These are phyloP conservation scores for Chymomyza fuscimana DNA, from an alignment of 2,888 invertebrate species.

Conservation along the genomic window DNA sequence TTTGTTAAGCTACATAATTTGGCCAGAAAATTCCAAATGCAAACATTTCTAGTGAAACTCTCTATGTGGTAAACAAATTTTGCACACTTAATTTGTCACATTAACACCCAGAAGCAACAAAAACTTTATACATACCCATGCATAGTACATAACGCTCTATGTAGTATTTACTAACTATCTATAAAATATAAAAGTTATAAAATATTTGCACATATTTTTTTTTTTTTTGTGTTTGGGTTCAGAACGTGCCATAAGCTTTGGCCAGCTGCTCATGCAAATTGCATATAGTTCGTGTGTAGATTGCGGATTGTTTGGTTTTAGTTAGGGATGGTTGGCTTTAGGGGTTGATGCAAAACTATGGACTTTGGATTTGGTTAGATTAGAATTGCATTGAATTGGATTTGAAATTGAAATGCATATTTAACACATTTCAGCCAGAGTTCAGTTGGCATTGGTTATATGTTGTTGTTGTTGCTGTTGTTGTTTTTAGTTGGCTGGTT, in stretches of 20 bases:
- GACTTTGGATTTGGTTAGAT: constrained; percentile 61
- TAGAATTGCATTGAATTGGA: constrained; percentile 68
- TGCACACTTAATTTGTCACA: neutral
- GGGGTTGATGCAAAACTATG: constrained; percentile 36
- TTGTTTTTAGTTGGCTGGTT: neutral
- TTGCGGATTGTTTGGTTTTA: constrained; percentile 28
- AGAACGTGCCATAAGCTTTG: neutral
- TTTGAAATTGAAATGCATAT: constrained; percentile 66
- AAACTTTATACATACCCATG: constrained; percentile 2
- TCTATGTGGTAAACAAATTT: neutral
- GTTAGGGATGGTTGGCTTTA: constrained; percentile 25
- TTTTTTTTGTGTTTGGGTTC: neutral
- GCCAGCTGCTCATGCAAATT: constrained; percentile 9
- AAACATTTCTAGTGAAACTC: too few relatives aligned
- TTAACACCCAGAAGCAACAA: neutral
- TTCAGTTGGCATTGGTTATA: neutral
- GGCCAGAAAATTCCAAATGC: too few relatives aligned
- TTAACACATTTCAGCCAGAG: constrained; percentile 55
- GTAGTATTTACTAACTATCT: neutral
- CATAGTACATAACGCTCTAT: neutral
- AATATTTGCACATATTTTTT: constrained; percentile 40
- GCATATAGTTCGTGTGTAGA: neutral
- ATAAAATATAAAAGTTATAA: constrained; percentile 39
- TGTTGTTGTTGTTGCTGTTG: neutral
- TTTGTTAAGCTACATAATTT: too few relatives aligned